phyloP scores from a whole-genome alignment of 2,888 invertebrate genomes.

The Mayetiola destructor region DNA sequence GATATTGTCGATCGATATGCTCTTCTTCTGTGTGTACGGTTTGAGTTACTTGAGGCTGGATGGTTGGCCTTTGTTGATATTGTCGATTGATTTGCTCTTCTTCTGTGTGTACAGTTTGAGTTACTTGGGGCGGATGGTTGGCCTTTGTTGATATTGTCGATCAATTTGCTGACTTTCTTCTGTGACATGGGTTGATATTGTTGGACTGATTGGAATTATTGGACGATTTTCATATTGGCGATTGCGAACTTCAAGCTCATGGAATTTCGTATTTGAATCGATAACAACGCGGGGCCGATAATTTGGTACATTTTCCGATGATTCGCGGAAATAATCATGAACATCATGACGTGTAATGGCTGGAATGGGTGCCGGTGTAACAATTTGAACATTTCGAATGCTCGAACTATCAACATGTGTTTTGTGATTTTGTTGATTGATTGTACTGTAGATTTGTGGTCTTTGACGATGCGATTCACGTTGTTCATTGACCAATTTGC shows the following conservation, averaged over 20 bases:
- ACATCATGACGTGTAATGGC: slow-evolving; percentile 1
- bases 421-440: slow-evolving; percentile 4
- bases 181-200: neutral
- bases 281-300: slow-evolving; percentile 27
- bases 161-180: neutral
- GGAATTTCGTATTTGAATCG: slow-evolving; percentile 12
- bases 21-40: neutral
- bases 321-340: slow-evolving; percentile 23
- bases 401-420: neutral
- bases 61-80: neutral
- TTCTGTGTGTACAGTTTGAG: neutral
- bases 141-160: neutral
- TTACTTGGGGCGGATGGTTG: neutral
- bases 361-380: neutral
- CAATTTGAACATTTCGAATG: neutral
- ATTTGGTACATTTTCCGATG: slow-evolving; percentile 26
- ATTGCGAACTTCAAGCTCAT: neutral
- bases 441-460: neutral
- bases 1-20: neutral
- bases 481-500: neutral
- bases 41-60: neutral
- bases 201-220: neutral
- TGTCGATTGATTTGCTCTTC: neutral
- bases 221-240: neutral
- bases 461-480: neutral